A percentile compares a stretch with the other conserved stretches of the same genome.
phyloP scores from a whole-genome alignment of 2,113 vertebrate genomes.

The Cephalopterus ornatus region DNA sequence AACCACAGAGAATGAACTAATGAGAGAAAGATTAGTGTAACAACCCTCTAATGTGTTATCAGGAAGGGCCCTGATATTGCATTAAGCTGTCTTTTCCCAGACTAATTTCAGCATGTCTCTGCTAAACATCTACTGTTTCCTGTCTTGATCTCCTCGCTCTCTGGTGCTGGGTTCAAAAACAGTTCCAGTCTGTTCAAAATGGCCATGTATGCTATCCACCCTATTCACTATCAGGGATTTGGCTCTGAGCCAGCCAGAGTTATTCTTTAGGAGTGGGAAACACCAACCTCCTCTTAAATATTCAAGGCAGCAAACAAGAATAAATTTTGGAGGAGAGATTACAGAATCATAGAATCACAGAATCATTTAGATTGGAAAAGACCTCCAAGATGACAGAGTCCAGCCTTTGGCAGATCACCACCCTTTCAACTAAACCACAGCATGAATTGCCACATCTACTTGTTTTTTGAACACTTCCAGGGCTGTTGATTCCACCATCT shows the following conservation, averaged over 20 bases:
- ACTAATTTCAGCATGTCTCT: not conserved
- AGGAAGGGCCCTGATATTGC: not conserved
- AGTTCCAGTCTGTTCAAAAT: not conserved
- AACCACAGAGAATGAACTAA: not conserved
- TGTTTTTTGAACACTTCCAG: not conserved
- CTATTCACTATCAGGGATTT: not conserved
- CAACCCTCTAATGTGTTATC: not conserved
- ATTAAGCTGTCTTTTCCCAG: not conserved
- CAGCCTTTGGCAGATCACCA: not conserved
- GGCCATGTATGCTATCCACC: not conserved
- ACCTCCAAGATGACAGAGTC: not conserved
- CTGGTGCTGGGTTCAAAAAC: rapidly evolving
- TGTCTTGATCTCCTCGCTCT: not conserved
- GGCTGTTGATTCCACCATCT: not conserved
- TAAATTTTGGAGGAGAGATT: not conserved
- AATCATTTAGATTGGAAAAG: not conserved
- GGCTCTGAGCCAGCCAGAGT: not conserved
- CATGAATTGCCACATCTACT: not conserved
- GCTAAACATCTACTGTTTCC: not conserved
- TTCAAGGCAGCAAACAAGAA: not conserved
- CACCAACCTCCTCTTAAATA: not conserved
- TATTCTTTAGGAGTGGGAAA: not conserved
- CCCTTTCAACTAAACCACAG: not conserved
- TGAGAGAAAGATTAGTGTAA: constrained; percentile 18
- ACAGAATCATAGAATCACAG: not conserved